Conservation (phyloP, 2,113 vertebrate species). For the Aix galericulata region DNA sequence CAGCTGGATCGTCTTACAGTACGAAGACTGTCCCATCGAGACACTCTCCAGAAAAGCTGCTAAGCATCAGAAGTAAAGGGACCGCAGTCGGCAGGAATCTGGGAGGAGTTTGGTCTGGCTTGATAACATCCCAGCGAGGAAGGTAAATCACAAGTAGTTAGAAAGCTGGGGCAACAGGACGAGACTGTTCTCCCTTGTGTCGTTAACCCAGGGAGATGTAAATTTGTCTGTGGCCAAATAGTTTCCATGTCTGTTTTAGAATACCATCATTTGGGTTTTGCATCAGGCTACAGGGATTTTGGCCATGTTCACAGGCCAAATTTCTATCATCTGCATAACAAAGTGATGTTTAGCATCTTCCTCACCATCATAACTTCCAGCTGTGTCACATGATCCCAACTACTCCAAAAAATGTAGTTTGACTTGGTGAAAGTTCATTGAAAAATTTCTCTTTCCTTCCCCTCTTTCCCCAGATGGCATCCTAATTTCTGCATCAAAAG, state of each 20-base stretch:
- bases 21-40: not conserved
- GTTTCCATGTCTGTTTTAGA: not conserved
- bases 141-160: not conserved
- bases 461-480: not conserved
- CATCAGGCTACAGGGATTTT: not conserved
- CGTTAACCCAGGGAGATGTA: not conserved
- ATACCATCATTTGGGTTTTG: not conserved
- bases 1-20: not conserved
- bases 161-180: not conserved
- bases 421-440: not conserved
- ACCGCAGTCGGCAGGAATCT: not conserved
- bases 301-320: not conserved
- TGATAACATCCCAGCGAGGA: not conserved
- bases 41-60: not conserved
- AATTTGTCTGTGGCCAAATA: not conserved
- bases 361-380: not conserved
- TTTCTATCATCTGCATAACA: not conserved
- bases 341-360: not conserved
- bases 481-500: not conserved
- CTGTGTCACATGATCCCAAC: not conserved
- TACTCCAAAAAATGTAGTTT: accelerated
- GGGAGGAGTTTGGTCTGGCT: not conserved
- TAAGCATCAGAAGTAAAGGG: not conserved
- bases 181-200: not conserved
- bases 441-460: not conserved